These are phyloP conservation scores for Orussus abietinus DNA, from an alignment of 1,140 invertebrate genomes.

Conservation along the genomic window DNA sequence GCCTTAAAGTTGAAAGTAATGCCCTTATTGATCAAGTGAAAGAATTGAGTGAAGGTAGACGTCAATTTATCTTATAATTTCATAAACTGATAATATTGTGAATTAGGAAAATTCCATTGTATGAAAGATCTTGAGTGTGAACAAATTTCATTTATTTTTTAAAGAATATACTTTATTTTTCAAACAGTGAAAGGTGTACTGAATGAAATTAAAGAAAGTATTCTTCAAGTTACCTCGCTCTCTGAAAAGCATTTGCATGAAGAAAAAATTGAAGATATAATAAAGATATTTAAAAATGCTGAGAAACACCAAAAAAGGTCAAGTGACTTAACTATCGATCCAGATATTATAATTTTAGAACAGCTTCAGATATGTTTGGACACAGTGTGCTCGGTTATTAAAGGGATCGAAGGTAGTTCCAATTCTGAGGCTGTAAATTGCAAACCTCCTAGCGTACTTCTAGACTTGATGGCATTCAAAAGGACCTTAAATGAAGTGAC, in stretches of 20 bases:
- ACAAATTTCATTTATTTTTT: background rate
- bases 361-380: conserved; percentile 1
- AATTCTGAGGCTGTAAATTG: background rate
- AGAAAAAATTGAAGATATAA: background rate
- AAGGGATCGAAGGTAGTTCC: background rate
- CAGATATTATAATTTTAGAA: conserved; percentile 3
- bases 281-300: background rate
- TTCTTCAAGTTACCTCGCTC: conserved; percentile 1
- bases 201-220: background rate
- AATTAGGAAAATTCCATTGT: too few species aligned
- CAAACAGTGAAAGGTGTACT: conserved; percentile 5
- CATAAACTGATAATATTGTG: too few species aligned
- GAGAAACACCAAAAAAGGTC: background rate
- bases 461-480: conserved; percentile 4
- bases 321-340: background rate
- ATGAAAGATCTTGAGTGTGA: too few species aligned
- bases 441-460: background rate
- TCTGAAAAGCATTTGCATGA: too few species aligned
- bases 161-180: background rate
- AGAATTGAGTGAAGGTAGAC: conserved; percentile 4
- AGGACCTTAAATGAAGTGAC: background rate
- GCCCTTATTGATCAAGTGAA: conserved; percentile 1
- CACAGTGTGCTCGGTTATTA: conserved; percentile 5
- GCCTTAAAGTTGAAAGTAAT: conserved; percentile 1
- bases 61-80: background rate